Evolutionary conservation across 2,888 invertebrate species (phyloP).

Genomic region (Amphipyra berbera): DNA sequence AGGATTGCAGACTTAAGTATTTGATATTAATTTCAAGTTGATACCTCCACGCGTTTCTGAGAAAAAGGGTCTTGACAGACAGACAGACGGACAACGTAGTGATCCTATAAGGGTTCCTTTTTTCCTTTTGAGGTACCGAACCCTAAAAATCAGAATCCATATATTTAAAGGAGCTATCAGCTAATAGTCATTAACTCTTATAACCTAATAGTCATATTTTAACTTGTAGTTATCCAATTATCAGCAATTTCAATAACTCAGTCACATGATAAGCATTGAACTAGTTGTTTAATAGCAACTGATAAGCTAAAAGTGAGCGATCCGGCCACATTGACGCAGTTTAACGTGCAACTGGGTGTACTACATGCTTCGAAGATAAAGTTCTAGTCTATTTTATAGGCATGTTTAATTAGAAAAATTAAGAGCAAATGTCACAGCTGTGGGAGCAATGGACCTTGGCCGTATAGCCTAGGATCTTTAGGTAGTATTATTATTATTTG

Average conservation of each 20-base stretch:
- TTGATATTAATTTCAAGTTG: too few relatives aligned
- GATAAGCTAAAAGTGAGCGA: conserved; percentile 24
- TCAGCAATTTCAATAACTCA: conserved; percentile 41
- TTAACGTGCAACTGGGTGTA: conserved; percentile 8
- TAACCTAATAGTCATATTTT: conserved; percentile 25
- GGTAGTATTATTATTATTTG: too few relatives aligned
- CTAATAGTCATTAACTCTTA: conserved; percentile 6
- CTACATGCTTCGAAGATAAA: conserved; percentile 22
- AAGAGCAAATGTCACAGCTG: not conserved
- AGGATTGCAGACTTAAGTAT: too few relatives aligned
- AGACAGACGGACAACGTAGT: too few relatives aligned
- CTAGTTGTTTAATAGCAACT: conserved; percentile 16
- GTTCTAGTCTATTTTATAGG: conserved; percentile 16
- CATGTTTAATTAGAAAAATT: conserved; percentile 30
- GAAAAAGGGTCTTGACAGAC: too few relatives aligned
- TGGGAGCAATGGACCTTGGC: not conserved
- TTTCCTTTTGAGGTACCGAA: too few relatives aligned
- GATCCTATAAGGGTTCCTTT: too few relatives aligned
- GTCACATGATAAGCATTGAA: conserved; percentile 20
- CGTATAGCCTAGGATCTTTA: not conserved
- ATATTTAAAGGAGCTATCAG: conserved; percentile 8
- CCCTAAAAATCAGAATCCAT: too few relatives aligned
- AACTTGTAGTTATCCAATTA: conserved; percentile 28
- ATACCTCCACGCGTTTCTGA: too few relatives aligned
- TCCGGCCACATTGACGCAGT: conserved; percentile 9